Base-by-base conservation (phyloP, 30 jellyfish, hydroid and myxozoan species). In the Nemopilema nomurai region DNA sequence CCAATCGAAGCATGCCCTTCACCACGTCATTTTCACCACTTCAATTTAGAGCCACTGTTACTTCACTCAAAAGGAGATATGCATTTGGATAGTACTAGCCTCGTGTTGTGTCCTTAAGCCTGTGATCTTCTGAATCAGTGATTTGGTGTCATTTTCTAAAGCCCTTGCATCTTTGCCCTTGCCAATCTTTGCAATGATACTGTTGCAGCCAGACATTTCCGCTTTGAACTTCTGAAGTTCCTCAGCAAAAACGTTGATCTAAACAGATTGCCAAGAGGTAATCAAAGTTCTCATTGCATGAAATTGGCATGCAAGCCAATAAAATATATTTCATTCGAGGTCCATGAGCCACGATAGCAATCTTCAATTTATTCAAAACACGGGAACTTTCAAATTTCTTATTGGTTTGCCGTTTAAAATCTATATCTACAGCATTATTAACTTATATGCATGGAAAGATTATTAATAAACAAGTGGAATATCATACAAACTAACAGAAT, bases 161-260 rank as follows among this genome's bases (percentile, higher is more conserved):
- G 76, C 66, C 21, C 49, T 65, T 89, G 68, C 31, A 31, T 91
- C 97, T 18, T 77, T 90, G 28, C 67, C 82, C 9, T 88, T 23
- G 28, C 97, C 97, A 65, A 91, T 85, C 27, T 83, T 30, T 9
- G 29, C 57, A 52, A 71, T 67, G 67, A 79, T 18, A 1, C 72
- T 51, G 25, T 57, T 29, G 32, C 77, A 81, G 6, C 26, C 82
- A 1, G 71, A 64, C 90, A 85, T 70, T 28, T 66, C 93, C 27
- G 51, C 74, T 28, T 85, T 91, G 76, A 85, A 91, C n/a, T 25
- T 30, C 17, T 29, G 4, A 31, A 83, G 85, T 53, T 83, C 91
- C 4, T 29, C 63, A 26, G 66, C 80, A 31, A 83, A 83, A 17
- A 84, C 22, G 32, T 32, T 20, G 18, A 83, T 83, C 91, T 83